These are phyloP conservation scores for Candoia aspera DNA, from an alignment of 2,113 vertebrate genomes.

Conservation along the genomic window DNA sequence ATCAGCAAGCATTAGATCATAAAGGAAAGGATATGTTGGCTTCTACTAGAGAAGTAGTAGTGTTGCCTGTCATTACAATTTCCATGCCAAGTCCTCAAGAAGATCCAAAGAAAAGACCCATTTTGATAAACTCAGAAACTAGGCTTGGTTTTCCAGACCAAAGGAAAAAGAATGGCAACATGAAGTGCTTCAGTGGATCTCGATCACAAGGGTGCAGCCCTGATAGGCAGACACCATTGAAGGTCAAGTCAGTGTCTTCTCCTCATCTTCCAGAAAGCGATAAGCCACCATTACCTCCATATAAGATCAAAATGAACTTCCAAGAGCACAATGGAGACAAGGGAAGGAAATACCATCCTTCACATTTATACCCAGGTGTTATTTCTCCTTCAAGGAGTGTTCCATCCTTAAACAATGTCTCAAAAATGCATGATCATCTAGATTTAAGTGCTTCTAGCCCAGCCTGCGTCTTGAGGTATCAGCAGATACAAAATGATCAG, in stretches of 20 bases:
- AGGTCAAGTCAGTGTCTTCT: slow-evolving; percentile 45
- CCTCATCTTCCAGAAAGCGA: slow-evolving; percentile 36
- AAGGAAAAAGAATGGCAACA: slow-evolving; percentile 22
- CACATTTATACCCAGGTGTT: not conserved
- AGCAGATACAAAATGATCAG: not conserved
- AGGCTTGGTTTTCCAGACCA: slow-evolving; percentile 45
- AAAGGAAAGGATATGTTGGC: slow-evolving; percentile 41
- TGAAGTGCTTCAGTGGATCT: slow-evolving; percentile 37
- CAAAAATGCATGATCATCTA: slow-evolving; percentile 12
- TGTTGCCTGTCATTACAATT: slow-evolving; percentile 29
- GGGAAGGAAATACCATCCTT: slow-evolving; percentile 2
- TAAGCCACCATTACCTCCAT: slow-evolving; percentile 9
- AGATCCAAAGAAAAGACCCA: slow-evolving; percentile 32
- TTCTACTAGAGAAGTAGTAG: slow-evolving; percentile 36
- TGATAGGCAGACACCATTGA: slow-evolving; percentile 40
- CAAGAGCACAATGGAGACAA: slow-evolving; percentile 24
- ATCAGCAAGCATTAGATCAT: slow-evolving; percentile 32
- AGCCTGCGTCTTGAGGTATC: slow-evolving; percentile 21
- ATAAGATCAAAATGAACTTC: slow-evolving; percentile 17
- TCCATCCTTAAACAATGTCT: slow-evolving; percentile 31
- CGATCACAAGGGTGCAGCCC: slow-evolving; percentile 68
- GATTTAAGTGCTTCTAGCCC: slow-evolving; percentile 24
- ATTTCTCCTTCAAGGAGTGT: slow-evolving; percentile 26
- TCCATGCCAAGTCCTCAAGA: slow-evolving; percentile 40
- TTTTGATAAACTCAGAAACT: slow-evolving; percentile 14